Conservation (phyloP, 2,797 vertebrate genomes). For the Coregonus sp. region DNA sequence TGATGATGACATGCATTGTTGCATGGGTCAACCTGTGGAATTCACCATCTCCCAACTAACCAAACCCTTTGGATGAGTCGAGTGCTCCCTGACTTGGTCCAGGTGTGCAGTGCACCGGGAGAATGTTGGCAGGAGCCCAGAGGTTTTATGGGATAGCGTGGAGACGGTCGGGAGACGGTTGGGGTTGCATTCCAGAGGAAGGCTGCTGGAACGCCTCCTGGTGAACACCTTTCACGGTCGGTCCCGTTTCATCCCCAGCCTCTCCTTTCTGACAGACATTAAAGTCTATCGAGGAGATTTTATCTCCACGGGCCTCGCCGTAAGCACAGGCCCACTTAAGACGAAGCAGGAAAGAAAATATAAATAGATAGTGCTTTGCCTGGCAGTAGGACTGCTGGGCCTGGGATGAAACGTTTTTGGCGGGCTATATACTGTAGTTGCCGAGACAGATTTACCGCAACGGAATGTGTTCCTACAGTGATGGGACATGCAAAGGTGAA, state of each 20-base stretch:
- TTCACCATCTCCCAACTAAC: conserved; percentile 24
- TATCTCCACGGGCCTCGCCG: not conserved
- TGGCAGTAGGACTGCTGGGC: conserved; percentile 28
- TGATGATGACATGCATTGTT: conserved; percentile 39
- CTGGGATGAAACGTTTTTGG: conserved; percentile 14
- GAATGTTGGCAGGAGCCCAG: conserved; percentile 57
- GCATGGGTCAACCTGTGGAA: conserved; percentile 43
- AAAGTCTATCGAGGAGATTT: conserved; percentile 23
- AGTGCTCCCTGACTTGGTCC: conserved; percentile 48
- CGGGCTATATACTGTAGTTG: conserved; percentile 38
- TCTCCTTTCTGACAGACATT: conserved; percentile 24
- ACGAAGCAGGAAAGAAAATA: conserved; percentile 18
- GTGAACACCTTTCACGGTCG: conserved; percentile 54
- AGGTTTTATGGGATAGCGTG: conserved; percentile 35
- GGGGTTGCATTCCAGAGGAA: conserved; percentile 61
- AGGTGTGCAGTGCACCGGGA: conserved; percentile 65
- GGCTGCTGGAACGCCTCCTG: conserved; percentile 40
- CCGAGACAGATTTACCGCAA: conserved; percentile 67
- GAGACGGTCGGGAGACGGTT: conserved; percentile 31
- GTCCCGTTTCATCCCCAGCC: conserved; percentile 12
- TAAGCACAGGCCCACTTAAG: not conserved
- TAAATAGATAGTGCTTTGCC: conserved; percentile 46
- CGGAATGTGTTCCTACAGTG: conserved; percentile 72
- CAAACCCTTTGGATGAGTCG: conserved; percentile 15
- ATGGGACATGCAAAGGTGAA: conserved; percentile 31